Conservation (phyloP, 2,888 invertebrate genomes). For the Nomada flava region DNA sequence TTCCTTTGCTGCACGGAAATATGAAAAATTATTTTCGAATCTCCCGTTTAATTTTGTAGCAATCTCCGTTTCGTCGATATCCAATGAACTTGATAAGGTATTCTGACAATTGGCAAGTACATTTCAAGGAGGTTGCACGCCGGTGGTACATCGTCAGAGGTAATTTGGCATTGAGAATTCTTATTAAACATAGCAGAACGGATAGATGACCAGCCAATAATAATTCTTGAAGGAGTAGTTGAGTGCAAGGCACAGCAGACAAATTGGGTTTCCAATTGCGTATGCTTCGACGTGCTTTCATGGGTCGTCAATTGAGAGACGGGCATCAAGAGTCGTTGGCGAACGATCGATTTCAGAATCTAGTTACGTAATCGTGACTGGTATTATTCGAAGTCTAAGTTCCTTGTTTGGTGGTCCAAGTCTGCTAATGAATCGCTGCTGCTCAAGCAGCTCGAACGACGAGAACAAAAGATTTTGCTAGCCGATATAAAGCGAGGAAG, state of each 20-base stretch:
- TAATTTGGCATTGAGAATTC: no score
- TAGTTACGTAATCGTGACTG: neutral
- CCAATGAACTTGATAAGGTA: no score
- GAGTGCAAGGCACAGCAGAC: neutral
- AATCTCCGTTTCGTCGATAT: no score
- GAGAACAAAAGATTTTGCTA: neutral
- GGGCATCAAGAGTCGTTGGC: neutral
- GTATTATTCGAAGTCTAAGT: neutral
- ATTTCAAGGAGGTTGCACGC: neutral
- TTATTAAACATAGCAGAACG: no score
- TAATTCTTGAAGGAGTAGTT: neutral
- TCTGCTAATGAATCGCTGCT: neutral
- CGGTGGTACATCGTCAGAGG: no score
- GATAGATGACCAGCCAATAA: neutral
- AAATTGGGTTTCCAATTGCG: slow-evolving; percentile 2
- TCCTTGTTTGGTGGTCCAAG: neutral
- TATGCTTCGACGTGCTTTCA: neutral
- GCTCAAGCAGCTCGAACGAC: neutral
- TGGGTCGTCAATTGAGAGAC: neutral
- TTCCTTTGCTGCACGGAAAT: no score
- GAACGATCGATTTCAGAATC: neutral
- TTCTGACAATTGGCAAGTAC: neutral
- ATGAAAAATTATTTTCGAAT: no score
- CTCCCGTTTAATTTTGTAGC: no score
- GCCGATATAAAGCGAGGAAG: neutral